phyloP scores from a whole-genome alignment of 2,797 vertebrate genomes.

The Setipinna tenuifilis region DNA sequence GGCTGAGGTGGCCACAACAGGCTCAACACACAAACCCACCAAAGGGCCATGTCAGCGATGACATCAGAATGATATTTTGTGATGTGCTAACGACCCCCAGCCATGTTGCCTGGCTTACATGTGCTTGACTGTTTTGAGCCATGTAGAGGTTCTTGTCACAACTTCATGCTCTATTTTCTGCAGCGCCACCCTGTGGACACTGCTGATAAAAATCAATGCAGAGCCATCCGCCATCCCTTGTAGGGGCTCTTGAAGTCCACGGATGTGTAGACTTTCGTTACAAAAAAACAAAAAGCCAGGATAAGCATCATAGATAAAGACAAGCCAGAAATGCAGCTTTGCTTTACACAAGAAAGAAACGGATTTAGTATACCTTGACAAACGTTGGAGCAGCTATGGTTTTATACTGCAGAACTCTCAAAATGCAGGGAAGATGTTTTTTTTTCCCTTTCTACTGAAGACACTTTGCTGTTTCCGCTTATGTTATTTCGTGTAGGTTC shows the following conservation, averaged over 20 bases:
- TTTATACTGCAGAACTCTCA: neutral
- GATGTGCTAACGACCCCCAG: too few species aligned
- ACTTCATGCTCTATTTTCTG: neutral
- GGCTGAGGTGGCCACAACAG: too few species aligned
- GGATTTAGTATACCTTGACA: neutral
- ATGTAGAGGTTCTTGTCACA: neutral
- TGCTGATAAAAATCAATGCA: neutral
- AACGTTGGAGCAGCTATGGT: neutral
- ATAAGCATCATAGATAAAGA: neutral
- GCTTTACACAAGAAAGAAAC: neutral
- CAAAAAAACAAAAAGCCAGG: neutral
- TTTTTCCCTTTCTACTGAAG: neutral
- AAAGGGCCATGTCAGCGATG: too few species aligned
- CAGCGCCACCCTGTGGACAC: neutral
- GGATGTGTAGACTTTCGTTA: neutral
- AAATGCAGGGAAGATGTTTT: constrained; percentile 26
- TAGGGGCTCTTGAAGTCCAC: neutral
- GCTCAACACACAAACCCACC: too few species aligned
- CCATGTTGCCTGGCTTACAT: too few species aligned
- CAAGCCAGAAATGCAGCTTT: neutral
- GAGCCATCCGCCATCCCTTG: neutral
- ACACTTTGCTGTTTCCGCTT: neutral
- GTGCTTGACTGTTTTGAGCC: neutral
- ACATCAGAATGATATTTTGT: too few species aligned
- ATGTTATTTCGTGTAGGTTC: constrained; percentile 32